These are phyloP conservation scores for Gastracanthus pulcherrimus DNA, from an alignment of 2,888 invertebrate genomes.

Conservation along the genomic window DNA sequence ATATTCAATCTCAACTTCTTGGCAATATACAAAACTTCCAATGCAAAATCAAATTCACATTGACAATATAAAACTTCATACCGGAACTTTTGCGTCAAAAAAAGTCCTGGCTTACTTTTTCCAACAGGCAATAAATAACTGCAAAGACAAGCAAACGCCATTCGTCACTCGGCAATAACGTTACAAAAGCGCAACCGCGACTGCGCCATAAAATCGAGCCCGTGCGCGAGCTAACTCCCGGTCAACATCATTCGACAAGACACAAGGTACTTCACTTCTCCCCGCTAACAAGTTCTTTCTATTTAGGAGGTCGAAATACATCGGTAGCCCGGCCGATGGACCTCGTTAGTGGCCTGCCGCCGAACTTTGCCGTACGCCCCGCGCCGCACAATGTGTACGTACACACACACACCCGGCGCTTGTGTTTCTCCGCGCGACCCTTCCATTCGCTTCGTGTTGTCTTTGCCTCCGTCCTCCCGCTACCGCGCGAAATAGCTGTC, in stretches of 20 bases:
- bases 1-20: too few relatives aligned
- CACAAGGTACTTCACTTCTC: too few relatives aligned
- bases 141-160: too few relatives aligned
- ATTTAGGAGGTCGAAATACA: slow-evolving; percentile 25
- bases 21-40: too few relatives aligned
- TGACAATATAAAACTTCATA: too few relatives aligned
- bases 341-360: slow-evolving; percentile 21
- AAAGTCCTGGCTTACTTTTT: too few relatives aligned
- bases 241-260: too few relatives aligned
- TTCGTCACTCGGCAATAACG: background rate
- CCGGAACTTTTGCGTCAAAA: too few relatives aligned
- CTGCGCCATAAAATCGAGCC: background rate
- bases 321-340: slow-evolving; percentile 16
- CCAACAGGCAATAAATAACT: too few relatives aligned
- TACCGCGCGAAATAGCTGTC: background rate
- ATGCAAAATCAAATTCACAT: too few relatives aligned
- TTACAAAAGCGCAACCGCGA: background rate
- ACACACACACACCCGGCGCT: background rate
- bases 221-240: background rate
- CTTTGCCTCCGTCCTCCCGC: background rate
- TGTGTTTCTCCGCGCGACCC: background rate
- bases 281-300: slow-evolving; percentile 32
- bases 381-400: background rate
- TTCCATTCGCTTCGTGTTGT: too few relatives aligned
- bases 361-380: slow-evolving; percentile 20